phyloP scores from a whole-genome alignment of 2,888 invertebrate species.

The Rhagonycha fulva region DNA sequence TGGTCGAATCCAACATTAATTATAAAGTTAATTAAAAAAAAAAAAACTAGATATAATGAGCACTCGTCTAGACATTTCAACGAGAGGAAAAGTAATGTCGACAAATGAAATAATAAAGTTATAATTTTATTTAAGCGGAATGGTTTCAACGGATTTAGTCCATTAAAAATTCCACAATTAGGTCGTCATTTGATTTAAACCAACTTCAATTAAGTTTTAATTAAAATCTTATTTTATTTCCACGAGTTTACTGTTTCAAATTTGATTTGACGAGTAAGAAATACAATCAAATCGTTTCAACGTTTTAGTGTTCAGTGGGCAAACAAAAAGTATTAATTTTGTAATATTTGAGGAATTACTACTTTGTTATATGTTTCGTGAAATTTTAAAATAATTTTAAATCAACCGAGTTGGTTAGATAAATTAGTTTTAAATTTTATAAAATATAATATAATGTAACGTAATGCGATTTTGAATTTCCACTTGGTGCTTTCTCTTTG shows the following conservation, averaged over 20 bases:
- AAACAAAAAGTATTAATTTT: not conserved
- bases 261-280: not conserved
- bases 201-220: conserved; percentile 10
- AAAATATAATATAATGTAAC: not conserved
- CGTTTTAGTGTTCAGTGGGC: conserved; percentile 4
- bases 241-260: conserved; percentile 5
- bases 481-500: not conserved
- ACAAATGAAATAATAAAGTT: not conserved
- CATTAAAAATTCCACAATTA: not conserved
- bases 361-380: not conserved
- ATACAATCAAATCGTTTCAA: conserved; percentile 1
- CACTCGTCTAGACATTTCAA: not conserved
- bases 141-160: not conserved
- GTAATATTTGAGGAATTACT: not conserved
- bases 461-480: not conserved
- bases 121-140: not conserved
- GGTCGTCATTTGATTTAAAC: conserved; percentile 1
- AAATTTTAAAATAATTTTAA: not conserved
- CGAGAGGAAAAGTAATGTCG: not conserved
- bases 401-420: not conserved
- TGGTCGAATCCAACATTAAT: not conserved
- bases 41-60: not conserved
- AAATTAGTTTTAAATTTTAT: not conserved
- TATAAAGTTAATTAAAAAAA: not conserved
- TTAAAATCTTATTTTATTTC: conserved; percentile 6